phyloP scores from a whole-genome alignment of 2,113 vertebrate genomes.

The Callochromis pleurospilus region DNA sequence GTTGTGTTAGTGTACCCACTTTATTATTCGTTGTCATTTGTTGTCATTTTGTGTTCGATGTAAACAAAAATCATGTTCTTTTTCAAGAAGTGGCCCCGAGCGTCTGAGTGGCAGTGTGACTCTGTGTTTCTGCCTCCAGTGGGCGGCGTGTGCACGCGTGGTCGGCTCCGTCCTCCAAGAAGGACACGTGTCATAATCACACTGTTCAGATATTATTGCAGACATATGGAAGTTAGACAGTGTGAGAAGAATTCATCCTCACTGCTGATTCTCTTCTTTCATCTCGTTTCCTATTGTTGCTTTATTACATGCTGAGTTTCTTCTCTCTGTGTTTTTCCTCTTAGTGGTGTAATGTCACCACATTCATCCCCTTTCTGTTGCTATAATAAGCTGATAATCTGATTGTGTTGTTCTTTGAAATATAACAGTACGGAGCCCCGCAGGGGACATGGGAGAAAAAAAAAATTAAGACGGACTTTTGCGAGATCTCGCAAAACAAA shows the following conservation, averaged over 20 bases:
- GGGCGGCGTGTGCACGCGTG: background rate
- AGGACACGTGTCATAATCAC: background rate
- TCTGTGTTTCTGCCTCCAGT: background rate
- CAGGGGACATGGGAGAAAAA: too few relatives aligned
- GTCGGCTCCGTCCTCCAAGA: background rate
- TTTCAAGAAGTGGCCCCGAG: background rate
- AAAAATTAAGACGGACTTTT: too few relatives aligned
- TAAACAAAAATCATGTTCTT: background rate
- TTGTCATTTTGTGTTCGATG: background rate
- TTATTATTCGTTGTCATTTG: background rate
- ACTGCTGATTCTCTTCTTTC: background rate
- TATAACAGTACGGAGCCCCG: background rate
- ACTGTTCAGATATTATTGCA: background rate
- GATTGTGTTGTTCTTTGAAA: background rate
- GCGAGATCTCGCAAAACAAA: too few relatives aligned
- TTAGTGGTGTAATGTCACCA: background rate
- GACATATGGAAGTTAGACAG: rapidly evolving
- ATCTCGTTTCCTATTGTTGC: background rate
- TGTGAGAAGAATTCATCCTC: background rate
- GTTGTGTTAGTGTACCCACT: background rate
- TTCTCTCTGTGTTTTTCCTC: background rate
- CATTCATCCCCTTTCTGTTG: background rate
- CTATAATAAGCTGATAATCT: background rate
- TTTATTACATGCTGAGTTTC: background rate
- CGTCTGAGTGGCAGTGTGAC: background rate